Percentiles rank a stretch among this genome's conserved stretches.
Conservation (phyloP, 2,797 vertebrate species). For the Sebastes itinus region DNA sequence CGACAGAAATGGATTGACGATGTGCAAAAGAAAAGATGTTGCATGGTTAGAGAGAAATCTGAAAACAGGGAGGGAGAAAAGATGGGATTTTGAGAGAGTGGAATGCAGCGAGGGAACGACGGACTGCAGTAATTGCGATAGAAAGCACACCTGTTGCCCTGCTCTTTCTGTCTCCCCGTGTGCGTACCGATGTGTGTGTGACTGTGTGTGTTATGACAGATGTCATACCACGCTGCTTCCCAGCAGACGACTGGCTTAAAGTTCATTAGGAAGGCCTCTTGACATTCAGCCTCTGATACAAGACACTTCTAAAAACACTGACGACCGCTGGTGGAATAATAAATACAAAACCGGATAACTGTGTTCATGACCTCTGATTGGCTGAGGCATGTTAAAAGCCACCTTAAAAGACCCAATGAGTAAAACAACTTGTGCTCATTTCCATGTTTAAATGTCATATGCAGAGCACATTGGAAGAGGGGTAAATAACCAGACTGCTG, state of each 20-base stretch:
- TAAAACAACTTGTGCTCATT: background rate
- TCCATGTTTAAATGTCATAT: slow-evolving; percentile 11
- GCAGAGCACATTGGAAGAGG: background rate
- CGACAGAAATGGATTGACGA: background rate
- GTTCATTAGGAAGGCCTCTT: slow-evolving; percentile 63
- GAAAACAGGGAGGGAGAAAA: background rate
- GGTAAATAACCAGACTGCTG: background rate
- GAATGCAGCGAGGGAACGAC: slow-evolving; percentile 2
- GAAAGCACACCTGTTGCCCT: slow-evolving; percentile 59
- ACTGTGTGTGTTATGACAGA: slow-evolving; percentile 73
- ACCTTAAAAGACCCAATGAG: background rate
- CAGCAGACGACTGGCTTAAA: slow-evolving; percentile 63
- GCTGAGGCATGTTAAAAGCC: background rate
- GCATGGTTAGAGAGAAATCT: background rate
- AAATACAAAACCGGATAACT: slow-evolving; percentile 32
- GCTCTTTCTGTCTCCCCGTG: slow-evolving; percentile 34
- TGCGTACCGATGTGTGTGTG: slow-evolving; percentile 21
- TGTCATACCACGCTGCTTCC: slow-evolving; percentile 70
- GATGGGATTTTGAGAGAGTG: background rate
- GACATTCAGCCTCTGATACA: slow-evolving; percentile 64
- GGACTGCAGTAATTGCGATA: slow-evolving; percentile 1
- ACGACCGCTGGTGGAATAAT: slow-evolving; percentile 57
- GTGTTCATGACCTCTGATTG: background rate
- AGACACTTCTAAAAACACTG: slow-evolving; percentile 61
- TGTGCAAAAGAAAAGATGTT: background rate